Base-by-base conservation (phyloP, 2,888 invertebrate species). In the Calliopum simillimum region DNA sequence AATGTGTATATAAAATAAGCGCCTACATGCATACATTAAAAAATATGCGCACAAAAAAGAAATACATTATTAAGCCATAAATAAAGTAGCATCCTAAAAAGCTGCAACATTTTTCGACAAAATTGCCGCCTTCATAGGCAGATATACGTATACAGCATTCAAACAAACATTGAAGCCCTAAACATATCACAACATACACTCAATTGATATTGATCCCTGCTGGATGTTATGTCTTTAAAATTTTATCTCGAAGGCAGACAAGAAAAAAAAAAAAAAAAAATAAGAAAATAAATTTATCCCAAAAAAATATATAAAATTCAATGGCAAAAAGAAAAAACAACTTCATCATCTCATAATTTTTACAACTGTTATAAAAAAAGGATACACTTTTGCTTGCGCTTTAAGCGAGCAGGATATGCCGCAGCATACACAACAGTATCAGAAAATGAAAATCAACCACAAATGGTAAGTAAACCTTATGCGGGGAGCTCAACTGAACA, bases 1-100 rank as follows among this genome's bases (percentile, higher is more conserved):
- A 81, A 78, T 79, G 78, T 75, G 71, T 75, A 75, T 76, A 65
- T 14, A 14, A 14, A 21, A 25, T 56, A 21, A 58, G 25, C 16
- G 53, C 53, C 53, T 53, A 23, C 21, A 53, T 19, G 53, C 53
- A 23, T 19, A 46, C 33, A 47, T 21, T 12, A 21, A 25, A 19
- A 23, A 16, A 59, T 19, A 5, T 25, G 12, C 2, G 19, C 43
- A 56, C 25, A 5, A 21, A 14, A 23, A 61, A 65, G 64, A 47
- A 66, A 55, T 55, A 46, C 47, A 25, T 62, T 23, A 62, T 62
- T 62, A 14, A 46, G 49, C 46, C 25, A 46, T 56, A 68, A 68
- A 68, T 44, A 59, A 59, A 66, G 44, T 55, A 62, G 46, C 41
- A 62, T 25, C 23, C 23, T 23, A 46, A 59, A 59, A 41, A 43